Evolutionary conservation across 2,113 vertebrate genomes (phyloP).

Genomic region (Ivindomyrus marchei): DNA sequence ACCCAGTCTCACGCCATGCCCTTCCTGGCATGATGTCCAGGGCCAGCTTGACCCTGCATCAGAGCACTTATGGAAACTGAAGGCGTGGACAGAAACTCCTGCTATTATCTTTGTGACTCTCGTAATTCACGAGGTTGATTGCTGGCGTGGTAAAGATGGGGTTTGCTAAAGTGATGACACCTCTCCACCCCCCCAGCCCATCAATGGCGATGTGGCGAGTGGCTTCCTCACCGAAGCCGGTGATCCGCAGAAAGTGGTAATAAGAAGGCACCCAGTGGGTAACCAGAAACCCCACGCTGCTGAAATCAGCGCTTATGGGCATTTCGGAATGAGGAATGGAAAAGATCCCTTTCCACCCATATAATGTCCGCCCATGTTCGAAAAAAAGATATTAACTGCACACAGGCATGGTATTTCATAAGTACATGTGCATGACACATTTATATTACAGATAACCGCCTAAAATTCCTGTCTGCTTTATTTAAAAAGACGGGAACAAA

Average conservation of each 20-base stretch:
- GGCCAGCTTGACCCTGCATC: background rate
- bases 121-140: background rate
- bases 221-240: background rate
- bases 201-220: background rate
- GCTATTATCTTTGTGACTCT: background rate
- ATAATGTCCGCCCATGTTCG: background rate
- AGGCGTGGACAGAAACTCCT: background rate
- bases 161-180: background rate
- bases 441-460: background rate
- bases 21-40: background rate
- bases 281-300: background rate
- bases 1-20: background rate
- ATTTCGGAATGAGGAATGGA: background rate
- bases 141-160: background rate
- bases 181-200: background rate
- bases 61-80: background rate
- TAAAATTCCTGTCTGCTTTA: background rate
- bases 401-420: background rate
- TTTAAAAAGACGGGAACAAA: background rate
- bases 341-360: background rate
- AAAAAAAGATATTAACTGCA: background rate
- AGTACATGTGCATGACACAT: background rate
- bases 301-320: background rate
- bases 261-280: background rate
- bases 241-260: background rate